phyloP scores from a whole-genome alignment of 2,888 invertebrate species.

The Lordiphosa andalusiaca region DNA sequence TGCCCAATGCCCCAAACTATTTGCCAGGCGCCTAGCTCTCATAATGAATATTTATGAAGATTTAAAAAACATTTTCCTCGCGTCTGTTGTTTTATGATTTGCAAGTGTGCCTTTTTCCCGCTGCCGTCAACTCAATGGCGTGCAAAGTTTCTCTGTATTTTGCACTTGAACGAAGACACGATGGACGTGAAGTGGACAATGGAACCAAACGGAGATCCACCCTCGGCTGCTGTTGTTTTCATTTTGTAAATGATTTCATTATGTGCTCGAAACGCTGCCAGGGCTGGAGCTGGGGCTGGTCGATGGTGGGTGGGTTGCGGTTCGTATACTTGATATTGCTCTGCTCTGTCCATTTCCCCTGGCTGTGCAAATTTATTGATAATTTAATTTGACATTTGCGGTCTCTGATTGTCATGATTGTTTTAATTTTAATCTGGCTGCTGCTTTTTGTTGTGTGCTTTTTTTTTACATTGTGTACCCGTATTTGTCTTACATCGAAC shows the following conservation, averaged over 20 bases:
- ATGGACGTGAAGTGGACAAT: slow-evolving; percentile 14
- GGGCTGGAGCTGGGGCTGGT: slow-evolving; percentile 17
- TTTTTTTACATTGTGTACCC: slow-evolving; percentile 35
- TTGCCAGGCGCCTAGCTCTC: slow-evolving; percentile 50
- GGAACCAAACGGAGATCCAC: slow-evolving; percentile 16
- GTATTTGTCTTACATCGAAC: slow-evolving; percentile 49
- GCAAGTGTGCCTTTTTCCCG: slow-evolving; percentile 63
- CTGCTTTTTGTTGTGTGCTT: slow-evolving; percentile 27
- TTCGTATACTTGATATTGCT: slow-evolving; percentile 60
- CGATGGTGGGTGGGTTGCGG: slow-evolving; percentile 20
- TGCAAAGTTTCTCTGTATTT: slow-evolving; percentile 59
- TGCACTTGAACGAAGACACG: slow-evolving; percentile 28
- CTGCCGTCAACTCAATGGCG: slow-evolving; percentile 65
- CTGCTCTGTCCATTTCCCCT: slow-evolving; percentile 21
- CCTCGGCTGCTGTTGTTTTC: slow-evolving; percentile 49
- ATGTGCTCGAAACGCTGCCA: slow-evolving; percentile 46
- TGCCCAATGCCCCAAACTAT: slow-evolving; percentile 62
- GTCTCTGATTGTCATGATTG: slow-evolving; percentile 77
- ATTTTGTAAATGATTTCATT: slow-evolving; percentile 75
- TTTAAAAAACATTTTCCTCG: slow-evolving; percentile 77
- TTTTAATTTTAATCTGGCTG: slow-evolving; percentile 76
- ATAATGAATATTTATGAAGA: slow-evolving; percentile 79
- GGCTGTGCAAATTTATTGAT: slow-evolving; percentile 75
- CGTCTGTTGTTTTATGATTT: slow-evolving; percentile 78
- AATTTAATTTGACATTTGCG: slow-evolving; percentile 78